These are phyloP conservation scores for Pungitius pungitius DNA, from an alignment of 2,113 vertebrate genomes.

Conservation along the genomic window DNA sequence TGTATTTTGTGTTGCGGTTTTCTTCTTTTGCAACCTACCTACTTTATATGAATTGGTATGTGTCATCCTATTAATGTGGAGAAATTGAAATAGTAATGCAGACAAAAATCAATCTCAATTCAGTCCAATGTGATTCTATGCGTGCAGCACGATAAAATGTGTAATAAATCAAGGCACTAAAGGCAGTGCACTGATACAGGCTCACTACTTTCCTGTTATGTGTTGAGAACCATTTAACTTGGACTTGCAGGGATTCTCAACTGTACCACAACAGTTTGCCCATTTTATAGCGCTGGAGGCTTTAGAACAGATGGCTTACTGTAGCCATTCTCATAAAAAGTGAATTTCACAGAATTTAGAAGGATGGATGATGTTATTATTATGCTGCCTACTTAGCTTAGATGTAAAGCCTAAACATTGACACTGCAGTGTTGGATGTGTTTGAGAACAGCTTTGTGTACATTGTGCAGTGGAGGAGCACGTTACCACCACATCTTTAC, in stretches of 20 bases:
- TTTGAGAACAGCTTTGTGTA: background rate
- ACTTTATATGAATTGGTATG: background rate
- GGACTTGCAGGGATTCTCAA: conserved; percentile 13
- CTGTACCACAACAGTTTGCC: conserved; percentile 12
- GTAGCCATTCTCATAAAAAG: conserved; percentile 24
- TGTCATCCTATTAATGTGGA: background rate
- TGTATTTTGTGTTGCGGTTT: background rate
- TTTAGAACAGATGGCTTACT: conserved; percentile 31
- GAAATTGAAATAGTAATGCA: background rate
- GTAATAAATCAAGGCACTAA: conserved; percentile 7
- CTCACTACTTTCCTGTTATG: conserved; percentile 17
- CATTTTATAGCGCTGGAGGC: conserved; percentile 23
- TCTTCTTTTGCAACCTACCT: background rate
- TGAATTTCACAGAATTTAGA: conserved; percentile 34
- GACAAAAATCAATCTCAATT: background rate
- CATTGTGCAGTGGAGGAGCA: background rate
- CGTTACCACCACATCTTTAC: background rate
- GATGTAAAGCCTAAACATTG: conserved; percentile 8
- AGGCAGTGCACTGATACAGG: conserved; percentile 1
- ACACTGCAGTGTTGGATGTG: background rate
- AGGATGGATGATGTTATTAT: conserved; percentile 28
- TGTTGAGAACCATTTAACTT: conserved; percentile 32
- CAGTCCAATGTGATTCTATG: background rate
- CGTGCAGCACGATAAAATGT: background rate
- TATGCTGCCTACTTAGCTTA: conserved; percentile 22